These are phyloP conservation scores for Pteronura brasiliensis DNA, from an alignment of 2,113 vertebrate genomes.

Conservation along the genomic window DNA sequence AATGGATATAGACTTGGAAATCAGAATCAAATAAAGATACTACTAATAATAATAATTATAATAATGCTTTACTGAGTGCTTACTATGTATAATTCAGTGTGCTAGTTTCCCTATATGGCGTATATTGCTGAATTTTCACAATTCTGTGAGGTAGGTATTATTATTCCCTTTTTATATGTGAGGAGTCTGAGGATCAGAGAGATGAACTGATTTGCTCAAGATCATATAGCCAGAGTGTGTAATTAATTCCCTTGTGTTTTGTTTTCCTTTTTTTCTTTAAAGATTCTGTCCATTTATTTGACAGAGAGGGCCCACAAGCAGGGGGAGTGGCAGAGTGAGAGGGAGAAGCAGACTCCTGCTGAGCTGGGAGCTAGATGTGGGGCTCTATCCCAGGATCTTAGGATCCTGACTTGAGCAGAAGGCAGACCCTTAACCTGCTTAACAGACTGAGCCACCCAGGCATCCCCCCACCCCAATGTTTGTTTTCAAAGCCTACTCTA, in stretches of 20 bases:
- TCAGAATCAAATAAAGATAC: not conserved
- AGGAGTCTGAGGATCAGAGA: not conserved
- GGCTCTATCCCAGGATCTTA: not conserved
- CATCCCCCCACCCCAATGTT: not conserved
- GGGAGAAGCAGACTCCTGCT: not conserved
- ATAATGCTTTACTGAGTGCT: not conserved
- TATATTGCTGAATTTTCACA: not conserved
- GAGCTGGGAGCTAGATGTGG: not conserved
- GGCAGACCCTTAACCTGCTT: too few species aligned
- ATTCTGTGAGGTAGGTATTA: not conserved
- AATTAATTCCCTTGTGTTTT: conserved; percentile 9
- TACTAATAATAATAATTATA: not conserved
- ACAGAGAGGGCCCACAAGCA: not conserved
- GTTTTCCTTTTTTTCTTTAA: too few species aligned
- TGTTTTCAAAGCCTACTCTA: not conserved
- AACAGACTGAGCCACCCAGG: not conserved
- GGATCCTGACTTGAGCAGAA: not conserved
- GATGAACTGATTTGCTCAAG: not conserved
- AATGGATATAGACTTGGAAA: not conserved
- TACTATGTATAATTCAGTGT: not conserved
- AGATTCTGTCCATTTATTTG: not conserved
- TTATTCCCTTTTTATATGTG: not conserved
- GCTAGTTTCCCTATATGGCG: not conserved
- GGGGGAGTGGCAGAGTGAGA: not conserved
- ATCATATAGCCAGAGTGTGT: not conserved